A percentile compares a stretch with the other conserved stretches of the same genome.
These are phyloP conservation scores for Neocloeon triangulifer DNA, from an alignment of 1,140 invertebrate species.

Conservation along the genomic window DNA sequence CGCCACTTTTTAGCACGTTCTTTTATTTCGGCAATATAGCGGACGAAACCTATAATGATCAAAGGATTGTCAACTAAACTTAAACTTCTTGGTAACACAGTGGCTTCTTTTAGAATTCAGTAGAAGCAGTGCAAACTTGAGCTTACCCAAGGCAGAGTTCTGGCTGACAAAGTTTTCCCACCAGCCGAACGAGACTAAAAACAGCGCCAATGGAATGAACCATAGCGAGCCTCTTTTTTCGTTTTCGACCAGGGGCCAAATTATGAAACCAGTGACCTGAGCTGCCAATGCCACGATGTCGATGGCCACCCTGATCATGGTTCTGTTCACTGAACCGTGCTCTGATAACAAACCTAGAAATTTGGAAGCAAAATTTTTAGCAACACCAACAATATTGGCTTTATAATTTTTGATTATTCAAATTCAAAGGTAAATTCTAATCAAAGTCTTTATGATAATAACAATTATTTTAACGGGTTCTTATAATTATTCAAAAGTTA, in stretches of 20 bases:
- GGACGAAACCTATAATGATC: slow-evolving; percentile 39
- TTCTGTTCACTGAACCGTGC: slow-evolving; percentile 53
- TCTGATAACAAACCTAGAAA: slow-evolving; percentile 48
- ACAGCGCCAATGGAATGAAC: slow-evolving; percentile 59
- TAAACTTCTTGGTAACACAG: too few relatives aligned
- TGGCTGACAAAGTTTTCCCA: slow-evolving; percentile 91
- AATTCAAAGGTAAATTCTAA: too few relatives aligned
- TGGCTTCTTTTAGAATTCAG: too few relatives aligned
- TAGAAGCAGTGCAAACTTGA: too few relatives aligned
- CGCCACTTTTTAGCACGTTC: slow-evolving; percentile 54
- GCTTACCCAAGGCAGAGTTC: slow-evolving; percentile 46
- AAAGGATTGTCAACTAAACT: background rate
- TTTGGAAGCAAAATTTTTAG: too few relatives aligned
- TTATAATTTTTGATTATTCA: too few relatives aligned
- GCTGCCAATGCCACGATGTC: slow-evolving; percentile 61
- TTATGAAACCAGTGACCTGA: slow-evolving; percentile 68
- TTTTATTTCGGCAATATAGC: slow-evolving; percentile 55
- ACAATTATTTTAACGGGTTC: too few relatives aligned
- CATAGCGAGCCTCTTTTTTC: slow-evolving; percentile 44
- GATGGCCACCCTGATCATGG: slow-evolving; percentile 54
- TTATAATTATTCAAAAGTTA: too few relatives aligned
- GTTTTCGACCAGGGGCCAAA: slow-evolving; percentile 50
- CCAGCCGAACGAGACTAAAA: slow-evolving; percentile 78
- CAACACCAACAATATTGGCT: too few relatives aligned
- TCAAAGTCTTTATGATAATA: too few relatives aligned